A percentile compares a stretch with the other conserved stretches of the same genome.
Evolutionary conservation across 2,888 invertebrate species (phyloP).

Genomic region (Eubasilissa splendida): DNA sequence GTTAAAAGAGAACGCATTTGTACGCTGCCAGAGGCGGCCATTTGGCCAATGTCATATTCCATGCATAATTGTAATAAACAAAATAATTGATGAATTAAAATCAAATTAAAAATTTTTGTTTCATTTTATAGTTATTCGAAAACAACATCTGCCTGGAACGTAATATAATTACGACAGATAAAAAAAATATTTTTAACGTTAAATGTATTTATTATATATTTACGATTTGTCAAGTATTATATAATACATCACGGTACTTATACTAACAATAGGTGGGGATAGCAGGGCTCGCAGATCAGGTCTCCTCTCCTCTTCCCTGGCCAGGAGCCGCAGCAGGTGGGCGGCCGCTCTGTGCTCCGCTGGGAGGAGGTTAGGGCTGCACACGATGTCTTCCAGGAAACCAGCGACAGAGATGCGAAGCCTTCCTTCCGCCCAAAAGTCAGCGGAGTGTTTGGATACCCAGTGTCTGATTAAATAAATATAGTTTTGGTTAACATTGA

Average conservation of each 20-base stretch:
- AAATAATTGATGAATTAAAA: too few species aligned
- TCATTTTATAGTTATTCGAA: too few species aligned
- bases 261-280: slow-evolving; percentile 77
- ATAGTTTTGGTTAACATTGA: too few species aligned
- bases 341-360: slow-evolving; percentile 92
- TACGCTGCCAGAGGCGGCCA: too few species aligned
- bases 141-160: background rate
- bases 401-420: slow-evolving; percentile 86
- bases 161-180: background rate
- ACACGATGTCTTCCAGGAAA: slow-evolving; percentile 90
- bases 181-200: background rate
- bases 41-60: too few species aligned
- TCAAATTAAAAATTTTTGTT: too few species aligned
- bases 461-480: slow-evolving; percentile 77
- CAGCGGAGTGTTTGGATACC: slow-evolving; percentile 92
- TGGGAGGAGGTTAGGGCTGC: slow-evolving; percentile 86
- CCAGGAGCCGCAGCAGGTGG: slow-evolving; percentile 84
- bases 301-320: slow-evolving; percentile 80
- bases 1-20: too few species aligned
- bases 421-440: slow-evolving; percentile 85
- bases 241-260: slow-evolving; percentile 12
- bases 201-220: background rate
- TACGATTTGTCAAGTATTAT: background rate
- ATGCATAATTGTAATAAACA: too few species aligned
- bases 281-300: slow-evolving; percentile 82